Percentiles rank a stretch among this genome's conserved stretches.
These are phyloP conservation scores for Neostethus bicornis DNA, from an alignment of 2,797 vertebrate species.

Conservation along the genomic window DNA sequence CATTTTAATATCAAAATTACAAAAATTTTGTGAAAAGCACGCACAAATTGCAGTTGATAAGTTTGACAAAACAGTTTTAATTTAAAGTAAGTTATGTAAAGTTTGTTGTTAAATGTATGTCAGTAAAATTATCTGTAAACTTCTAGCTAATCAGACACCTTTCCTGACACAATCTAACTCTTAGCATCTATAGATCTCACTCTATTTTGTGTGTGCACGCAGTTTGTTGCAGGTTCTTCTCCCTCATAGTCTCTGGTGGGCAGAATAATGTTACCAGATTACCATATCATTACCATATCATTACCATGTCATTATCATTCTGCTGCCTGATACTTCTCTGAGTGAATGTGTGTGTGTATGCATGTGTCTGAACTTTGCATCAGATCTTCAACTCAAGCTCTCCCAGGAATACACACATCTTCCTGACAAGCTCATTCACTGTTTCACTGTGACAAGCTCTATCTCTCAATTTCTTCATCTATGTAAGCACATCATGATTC, in stretches of 20 bases:
- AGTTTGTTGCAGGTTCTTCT: constrained; percentile 73
- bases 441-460: constrained; percentile 54
- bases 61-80: no score
- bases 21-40: neutral
- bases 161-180: constrained; percentile 26
- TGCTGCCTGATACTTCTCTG: constrained; percentile 34
- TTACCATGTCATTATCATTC: constrained; percentile 81
- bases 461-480: constrained; percentile 56
- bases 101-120: neutral
- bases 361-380: constrained; percentile 65
- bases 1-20: neutral
- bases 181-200: constrained; percentile 46
- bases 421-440: constrained; percentile 51
- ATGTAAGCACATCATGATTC: constrained; percentile 60
- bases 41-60: neutral
- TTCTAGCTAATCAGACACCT: constrained; percentile 14
- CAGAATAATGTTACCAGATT: constrained; percentile 85
- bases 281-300: constrained; percentile 84
- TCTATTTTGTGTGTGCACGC: constrained; percentile 20
- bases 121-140: constrained; percentile 1
- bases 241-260: constrained; percentile 74
- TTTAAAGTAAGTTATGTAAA: neutral
- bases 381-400: constrained; percentile 58
- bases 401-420: constrained; percentile 47
- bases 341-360: constrained; percentile 29